phyloP scores from a whole-genome alignment of 1,140 invertebrate species.

The Bombyx mori region DNA sequence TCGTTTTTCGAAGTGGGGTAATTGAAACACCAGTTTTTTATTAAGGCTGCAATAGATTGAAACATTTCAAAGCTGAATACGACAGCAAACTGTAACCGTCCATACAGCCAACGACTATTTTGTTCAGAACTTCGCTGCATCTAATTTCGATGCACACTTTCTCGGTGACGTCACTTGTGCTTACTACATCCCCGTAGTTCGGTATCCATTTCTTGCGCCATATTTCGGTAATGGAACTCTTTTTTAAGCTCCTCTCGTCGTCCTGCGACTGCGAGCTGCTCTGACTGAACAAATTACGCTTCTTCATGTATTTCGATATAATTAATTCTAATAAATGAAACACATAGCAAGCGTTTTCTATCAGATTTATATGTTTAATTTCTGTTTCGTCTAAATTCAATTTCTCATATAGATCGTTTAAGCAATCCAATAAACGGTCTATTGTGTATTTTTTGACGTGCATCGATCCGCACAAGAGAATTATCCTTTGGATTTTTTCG shows the following conservation, averaged over 20 bases:
- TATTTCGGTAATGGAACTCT: constrained; percentile 36
- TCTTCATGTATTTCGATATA: constrained; percentile 28
- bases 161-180: constrained; percentile 14
- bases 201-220: constrained; percentile 51
- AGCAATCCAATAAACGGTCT: constrained; percentile 23
- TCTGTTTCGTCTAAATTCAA: constrained; percentile 23
- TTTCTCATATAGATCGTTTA: constrained; percentile 10
- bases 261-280: constrained; percentile 22
- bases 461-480: constrained; percentile 39
- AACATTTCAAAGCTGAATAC: constrained; percentile 46
- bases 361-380: constrained; percentile 18
- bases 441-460: constrained; percentile 35
- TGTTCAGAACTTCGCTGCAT: constrained; percentile 42
- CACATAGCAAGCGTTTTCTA: constrained; percentile 41
- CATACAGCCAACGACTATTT: constrained; percentile 41
- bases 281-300: constrained; percentile 11
- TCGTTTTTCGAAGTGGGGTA: too few relatives aligned
- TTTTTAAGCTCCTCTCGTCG: constrained; percentile 28
- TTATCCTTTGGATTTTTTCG: constrained; percentile 28
- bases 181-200: constrained; percentile 13
- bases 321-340: constrained; percentile 42
- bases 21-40: background rate
- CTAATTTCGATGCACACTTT: constrained; percentile 23
- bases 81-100: constrained; percentile 45
- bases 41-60: constrained; percentile 38